Percentiles rank a stretch among this genome's conserved stretches.
phyloP scores from a whole-genome alignment of 2,797 vertebrate species.

The Microcaecilia unicolor region DNA sequence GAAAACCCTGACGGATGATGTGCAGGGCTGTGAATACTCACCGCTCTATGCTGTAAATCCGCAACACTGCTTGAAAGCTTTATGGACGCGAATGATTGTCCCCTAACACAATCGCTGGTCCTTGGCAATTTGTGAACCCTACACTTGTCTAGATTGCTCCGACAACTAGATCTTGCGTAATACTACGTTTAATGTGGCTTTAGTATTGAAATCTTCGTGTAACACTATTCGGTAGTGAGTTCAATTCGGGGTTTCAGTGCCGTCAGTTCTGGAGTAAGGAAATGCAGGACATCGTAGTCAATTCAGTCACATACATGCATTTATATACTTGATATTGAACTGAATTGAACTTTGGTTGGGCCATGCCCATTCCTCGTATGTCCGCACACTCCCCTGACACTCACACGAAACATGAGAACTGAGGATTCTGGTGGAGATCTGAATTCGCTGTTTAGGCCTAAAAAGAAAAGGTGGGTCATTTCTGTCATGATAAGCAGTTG shows the following conservation, averaged over 20 bases:
- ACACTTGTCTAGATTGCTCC: conserved; percentile 44
- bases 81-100: conserved; percentile 48
- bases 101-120: conserved; percentile 44
- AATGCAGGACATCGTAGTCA: too few species aligned
- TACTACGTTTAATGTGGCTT: conserved; percentile 41
- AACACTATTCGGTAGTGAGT: conserved; percentile 49
- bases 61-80: conserved; percentile 54
- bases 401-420: too few species aligned
- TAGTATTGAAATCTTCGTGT: conserved; percentile 18
- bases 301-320: too few species aligned
- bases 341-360: too few species aligned
- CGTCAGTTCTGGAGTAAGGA: conserved; percentile 28
- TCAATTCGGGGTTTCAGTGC: conserved; percentile 28
- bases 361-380: too few species aligned
- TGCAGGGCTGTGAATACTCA: conserved; percentile 47
- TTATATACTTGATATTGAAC: too few species aligned
- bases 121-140: conserved; percentile 24
- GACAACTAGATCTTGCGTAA: conserved; percentile 40
- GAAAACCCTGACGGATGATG: conserved; percentile 46
- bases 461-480: too few species aligned
- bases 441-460: too few species aligned
- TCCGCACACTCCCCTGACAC: too few species aligned
- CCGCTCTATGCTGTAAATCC: conserved; percentile 50
- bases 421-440: too few species aligned
- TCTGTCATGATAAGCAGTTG: too few species aligned